Conservation (phyloP, 2,797 vertebrate genomes). For the Valencia hispanica region DNA sequence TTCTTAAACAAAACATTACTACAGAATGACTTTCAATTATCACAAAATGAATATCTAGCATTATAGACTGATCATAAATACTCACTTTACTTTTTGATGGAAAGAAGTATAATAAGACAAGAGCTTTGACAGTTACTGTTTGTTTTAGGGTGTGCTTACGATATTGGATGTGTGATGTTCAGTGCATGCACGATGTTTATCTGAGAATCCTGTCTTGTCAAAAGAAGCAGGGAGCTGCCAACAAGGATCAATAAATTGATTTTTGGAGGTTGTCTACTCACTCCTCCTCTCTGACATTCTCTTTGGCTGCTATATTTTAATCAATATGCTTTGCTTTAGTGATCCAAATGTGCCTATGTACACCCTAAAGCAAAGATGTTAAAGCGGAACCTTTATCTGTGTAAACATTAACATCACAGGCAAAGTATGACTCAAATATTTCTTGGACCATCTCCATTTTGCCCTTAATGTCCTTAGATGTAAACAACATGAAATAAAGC, state of each 20-base stretch:
- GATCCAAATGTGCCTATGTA: constrained; percentile 8
- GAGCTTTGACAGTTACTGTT: background rate
- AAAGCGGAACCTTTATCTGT: background rate
- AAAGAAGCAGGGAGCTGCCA: constrained; percentile 47
- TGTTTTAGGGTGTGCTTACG: constrained; percentile 1
- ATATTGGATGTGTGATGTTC: constrained; percentile 25
- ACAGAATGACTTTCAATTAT: background rate
- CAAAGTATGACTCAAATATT: constrained; percentile 4
- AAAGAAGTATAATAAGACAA: background rate
- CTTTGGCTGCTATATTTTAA: constrained; percentile 55
- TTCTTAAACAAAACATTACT: background rate
- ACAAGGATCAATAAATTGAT: constrained; percentile 61
- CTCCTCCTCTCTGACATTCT: constrained; percentile 31
- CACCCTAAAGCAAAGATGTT: background rate
- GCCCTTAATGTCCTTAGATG: background rate
- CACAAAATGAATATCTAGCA: background rate
- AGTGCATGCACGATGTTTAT: constrained; percentile 36
- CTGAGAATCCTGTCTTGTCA: constrained; percentile 50
- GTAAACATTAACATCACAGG: background rate
- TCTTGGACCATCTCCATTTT: background rate
- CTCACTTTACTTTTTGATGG: background rate
- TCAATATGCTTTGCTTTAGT: constrained; percentile 53
- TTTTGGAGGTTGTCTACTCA: constrained; percentile 33
- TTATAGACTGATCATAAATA: background rate
- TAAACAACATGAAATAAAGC: background rate